phyloP scores from a whole-genome alignment of 2,888 invertebrate species.

The Monochamus alternatus region DNA sequence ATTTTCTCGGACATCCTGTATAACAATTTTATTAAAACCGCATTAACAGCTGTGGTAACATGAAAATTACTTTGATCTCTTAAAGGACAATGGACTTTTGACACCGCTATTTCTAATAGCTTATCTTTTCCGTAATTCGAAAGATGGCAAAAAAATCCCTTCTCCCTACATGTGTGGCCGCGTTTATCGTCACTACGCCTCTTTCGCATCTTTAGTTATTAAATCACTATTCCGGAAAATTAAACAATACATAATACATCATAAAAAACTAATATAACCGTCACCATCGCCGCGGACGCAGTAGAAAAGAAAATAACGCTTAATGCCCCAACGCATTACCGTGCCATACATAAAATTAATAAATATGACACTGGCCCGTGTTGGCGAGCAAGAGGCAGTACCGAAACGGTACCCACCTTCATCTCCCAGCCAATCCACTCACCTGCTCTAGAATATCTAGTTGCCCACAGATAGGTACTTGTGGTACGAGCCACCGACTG shows the following conservation, averaged over 20 bases:
- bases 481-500: slow-evolving; percentile 8
- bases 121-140: too few relatives aligned
- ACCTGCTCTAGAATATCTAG: slow-evolving; percentile 29
- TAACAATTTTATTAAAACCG: too few relatives aligned
- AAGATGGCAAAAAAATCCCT: background rate
- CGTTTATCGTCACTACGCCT: background rate
- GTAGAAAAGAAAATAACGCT: background rate
- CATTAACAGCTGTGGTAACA: too few relatives aligned
- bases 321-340: background rate
- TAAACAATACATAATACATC: background rate
- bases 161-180: background rate
- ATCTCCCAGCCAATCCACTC: slow-evolving; percentile 29
- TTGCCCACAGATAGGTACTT: slow-evolving; percentile 15
- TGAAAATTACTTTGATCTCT: too few relatives aligned
- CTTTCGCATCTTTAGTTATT: background rate
- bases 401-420: slow-evolving; percentile 38
- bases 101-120: too few relatives aligned
- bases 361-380: slow-evolving; percentile 35
- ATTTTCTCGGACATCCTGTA: too few relatives aligned
- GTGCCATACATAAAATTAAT: slow-evolving; percentile 30
- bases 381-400: slow-evolving; percentile 38
- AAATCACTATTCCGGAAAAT: background rate
- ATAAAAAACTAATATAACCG: background rate
- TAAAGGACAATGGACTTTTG: too few relatives aligned
- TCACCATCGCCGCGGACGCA: background rate